Base-by-base conservation (phyloP, 2,113 vertebrate genomes). In the Phaethornis superciliosus region DNA sequence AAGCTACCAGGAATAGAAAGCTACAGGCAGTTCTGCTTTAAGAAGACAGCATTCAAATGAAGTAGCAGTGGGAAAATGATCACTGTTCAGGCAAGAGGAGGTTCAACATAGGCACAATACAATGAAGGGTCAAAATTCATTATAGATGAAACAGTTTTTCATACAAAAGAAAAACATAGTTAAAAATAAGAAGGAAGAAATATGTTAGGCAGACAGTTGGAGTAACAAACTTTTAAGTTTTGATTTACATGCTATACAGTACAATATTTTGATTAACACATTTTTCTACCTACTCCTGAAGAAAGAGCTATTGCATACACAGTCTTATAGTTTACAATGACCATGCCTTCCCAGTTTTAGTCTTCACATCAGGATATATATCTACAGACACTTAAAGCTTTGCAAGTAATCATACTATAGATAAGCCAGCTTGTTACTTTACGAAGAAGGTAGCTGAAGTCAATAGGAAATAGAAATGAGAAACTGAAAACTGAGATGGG, bases 151-250 rank as follows among this genome's bases (percentile, higher is more conserved):
- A 71, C 32, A 52, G 30, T 81, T 89, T 95, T 92, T 70, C 87
- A 67, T 33, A 28, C 28, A 7, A 35, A 60, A 89, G 42, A 44
- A 91, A 89, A 84, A 64, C 37, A 56, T 1, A 74, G 69, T 51
- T 37, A 47, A 74, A 91, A 84, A 52, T 59, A 86, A 72, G 60
- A 78, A 86, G 56, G 58, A 79, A 49, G 32, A 77, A 63, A 91
- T 95, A 87, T 67, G 85, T 89, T 86, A 94, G 13, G 33, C 9
- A 78, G 91, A 88, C 68, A 89, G 33, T 42, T 33, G 58, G 72
- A 91, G 60, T 60, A 91, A 86, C 62, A 89, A 94, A 71, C 65
- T 76, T 58, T 2, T 3, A 3, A 33, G 72, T 33, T 86, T 78
- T 92, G 62, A 95, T 89, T 84, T 79, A 85, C 4, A 26, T 71